Evolutionary conservation across 2,113 vertebrate species (phyloP), one percentile per base, ranked within the genome.

Genomic region (Chlamydotis undulata): DNA sequence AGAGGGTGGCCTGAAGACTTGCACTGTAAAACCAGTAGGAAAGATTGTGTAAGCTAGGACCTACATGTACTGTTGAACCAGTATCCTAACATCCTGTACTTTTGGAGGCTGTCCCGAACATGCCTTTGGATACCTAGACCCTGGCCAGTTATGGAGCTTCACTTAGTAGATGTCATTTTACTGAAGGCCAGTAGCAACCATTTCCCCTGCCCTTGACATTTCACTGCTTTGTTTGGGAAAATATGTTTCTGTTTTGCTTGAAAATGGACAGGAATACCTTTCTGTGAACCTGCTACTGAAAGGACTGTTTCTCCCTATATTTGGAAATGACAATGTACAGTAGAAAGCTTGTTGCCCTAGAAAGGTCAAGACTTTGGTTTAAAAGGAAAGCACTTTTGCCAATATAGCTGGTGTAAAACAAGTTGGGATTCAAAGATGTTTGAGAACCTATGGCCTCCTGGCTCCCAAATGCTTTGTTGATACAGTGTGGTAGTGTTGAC

Each of bases 121-220:
- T 0, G 0, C n/a, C 18, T 85, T 76, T 45, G 45, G 25, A 19
- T 61, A 35, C 41, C 33, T 49, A 76, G 35, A 35, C 24, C 49
- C 41, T 5, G 6, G 26, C 19, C 41, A 70, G 19, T 24, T 63
- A 6, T 4, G 10, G 22, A 35, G 26, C 55, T 74, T 89, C 53
- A 35, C 29, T 6, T 9, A 21, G 37, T 7, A 76, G 26, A 8
- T 18, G 22, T 47, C 26, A 22, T 41, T 28, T 70, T 68, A 50
- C 7, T 49, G 55, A 50, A 71, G 39, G 29, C n/a, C 56, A 65
- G 12, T 19, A 73, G 24, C 17, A 60, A 53, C 75, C 8, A 5
- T 49, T 74, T 78, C 14, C 37, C 7, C 10, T 47, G 17, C n/a
- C 18, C 10, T n/a, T 86, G 9, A 4, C 5, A 4, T 50, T 47